phyloP scores from a whole-genome alignment of 2,797 vertebrate genomes.

The Delichon dasypus region DNA sequence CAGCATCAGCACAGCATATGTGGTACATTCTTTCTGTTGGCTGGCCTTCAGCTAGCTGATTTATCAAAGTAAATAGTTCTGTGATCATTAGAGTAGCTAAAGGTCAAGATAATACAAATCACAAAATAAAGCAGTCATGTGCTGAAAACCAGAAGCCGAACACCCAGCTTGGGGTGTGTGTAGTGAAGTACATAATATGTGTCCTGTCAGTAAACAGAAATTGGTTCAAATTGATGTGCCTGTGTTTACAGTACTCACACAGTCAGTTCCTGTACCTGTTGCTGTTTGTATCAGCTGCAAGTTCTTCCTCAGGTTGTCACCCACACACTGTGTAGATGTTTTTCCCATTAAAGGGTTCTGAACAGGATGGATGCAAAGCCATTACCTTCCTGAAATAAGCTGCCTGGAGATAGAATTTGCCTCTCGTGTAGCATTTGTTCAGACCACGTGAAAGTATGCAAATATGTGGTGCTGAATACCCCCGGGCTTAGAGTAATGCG shows the following conservation, averaged over 20 bases:
- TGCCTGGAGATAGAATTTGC: background rate
- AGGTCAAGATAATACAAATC: background rate
- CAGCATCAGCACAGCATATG: background rate
- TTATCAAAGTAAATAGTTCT: background rate
- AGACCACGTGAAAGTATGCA: background rate
- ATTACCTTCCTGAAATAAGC: background rate
- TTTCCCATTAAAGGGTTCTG: background rate
- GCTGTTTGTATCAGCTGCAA: background rate
- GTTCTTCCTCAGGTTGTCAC: background rate
- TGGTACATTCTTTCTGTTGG: background rate
- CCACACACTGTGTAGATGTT: background rate
- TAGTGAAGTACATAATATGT: background rate
- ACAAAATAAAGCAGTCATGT: background rate
- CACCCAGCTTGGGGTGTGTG: background rate
- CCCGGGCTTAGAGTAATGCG: background rate
- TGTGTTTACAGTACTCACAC: background rate
- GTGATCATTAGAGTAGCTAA: background rate
- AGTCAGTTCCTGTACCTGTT: background rate
- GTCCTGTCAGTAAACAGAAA: background rate
- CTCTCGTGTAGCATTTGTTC: background rate
- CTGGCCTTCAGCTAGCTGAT: background rate
- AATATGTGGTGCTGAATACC: background rate
- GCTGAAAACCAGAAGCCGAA: background rate
- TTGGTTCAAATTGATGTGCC: background rate
- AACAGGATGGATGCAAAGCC: background rate